A percentile compares a stretch with the other conserved stretches of the same genome.
phyloP scores from a whole-genome alignment of 2,797 vertebrate species.

The Argentina silus region DNA sequence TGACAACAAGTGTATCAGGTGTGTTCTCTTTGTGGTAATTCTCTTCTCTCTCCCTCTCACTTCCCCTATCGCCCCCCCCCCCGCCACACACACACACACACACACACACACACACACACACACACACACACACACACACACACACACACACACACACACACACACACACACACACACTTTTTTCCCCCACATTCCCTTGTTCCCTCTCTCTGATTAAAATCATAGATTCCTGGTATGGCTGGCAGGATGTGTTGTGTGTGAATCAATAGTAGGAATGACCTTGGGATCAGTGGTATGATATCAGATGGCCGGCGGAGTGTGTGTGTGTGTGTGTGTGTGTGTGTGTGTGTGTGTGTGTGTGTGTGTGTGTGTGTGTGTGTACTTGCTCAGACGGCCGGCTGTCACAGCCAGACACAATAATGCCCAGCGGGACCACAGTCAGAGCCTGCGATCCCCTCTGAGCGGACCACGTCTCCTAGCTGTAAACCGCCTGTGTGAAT shows the following conservation, averaged over 20 bases:
- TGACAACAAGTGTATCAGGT: too few relatives aligned
- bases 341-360: neutral
- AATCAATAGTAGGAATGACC: slow-evolving; percentile 44
- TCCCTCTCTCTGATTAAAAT: neutral
- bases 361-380: too few relatives aligned
- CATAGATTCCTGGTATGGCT: slow-evolving; percentile 16
- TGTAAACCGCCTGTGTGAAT: neutral
- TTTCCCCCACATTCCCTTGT: neutral
- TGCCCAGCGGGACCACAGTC: neutral
- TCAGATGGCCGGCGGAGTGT: slow-evolving; percentile 23
- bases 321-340: neutral
- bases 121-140: too few relatives aligned
- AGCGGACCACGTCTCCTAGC: neutral
- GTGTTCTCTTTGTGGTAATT: too few relatives aligned
- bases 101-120: too few relatives aligned
- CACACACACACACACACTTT: too few relatives aligned
- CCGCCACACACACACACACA: too few relatives aligned
- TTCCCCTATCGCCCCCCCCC: too few relatives aligned
- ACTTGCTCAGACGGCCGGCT: neutral
- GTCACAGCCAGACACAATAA: neutral
- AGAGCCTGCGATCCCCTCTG: neutral
- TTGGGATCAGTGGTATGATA: slow-evolving; percentile 28
- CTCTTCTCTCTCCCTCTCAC: too few relatives aligned
- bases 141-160: too few relatives aligned
- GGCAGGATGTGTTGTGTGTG: slow-evolving; percentile 22